Evolutionary conservation across 2,888 invertebrate species (phyloP).

Genomic region (Portevinia maculata): DNA sequence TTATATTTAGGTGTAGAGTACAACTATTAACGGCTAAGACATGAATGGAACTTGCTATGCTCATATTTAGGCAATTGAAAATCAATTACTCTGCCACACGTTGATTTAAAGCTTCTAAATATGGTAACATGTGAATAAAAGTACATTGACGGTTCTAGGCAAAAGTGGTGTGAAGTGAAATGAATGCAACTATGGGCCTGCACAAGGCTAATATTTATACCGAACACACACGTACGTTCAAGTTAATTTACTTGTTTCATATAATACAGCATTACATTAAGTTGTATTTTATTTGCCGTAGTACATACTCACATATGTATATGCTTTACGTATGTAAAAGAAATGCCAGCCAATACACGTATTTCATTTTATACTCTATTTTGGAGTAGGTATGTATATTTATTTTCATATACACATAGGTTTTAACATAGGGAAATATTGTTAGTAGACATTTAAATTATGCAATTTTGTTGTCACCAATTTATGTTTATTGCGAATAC

Average conservation of each 20-base stretch:
- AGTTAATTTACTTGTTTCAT: neutral
- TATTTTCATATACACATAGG: no score
- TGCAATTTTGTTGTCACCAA: no score
- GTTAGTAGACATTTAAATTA: no score
- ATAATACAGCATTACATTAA: no score
- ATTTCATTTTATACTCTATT: no score
- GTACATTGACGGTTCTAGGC: neutral
- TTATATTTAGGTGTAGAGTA: neutral
- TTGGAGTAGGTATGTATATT: no score
- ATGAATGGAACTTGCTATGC: conserved; percentile 15
- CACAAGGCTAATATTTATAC: neutral
- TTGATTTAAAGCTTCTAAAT: conserved; percentile 9
- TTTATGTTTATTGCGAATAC: no score
- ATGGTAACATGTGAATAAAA: neutral
- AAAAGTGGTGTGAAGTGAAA: neutral
- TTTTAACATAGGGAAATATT: no score
- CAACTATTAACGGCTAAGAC: neutral
- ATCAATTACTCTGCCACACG: conserved; percentile 2
- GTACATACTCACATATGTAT: no score
- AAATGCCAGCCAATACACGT: no score
- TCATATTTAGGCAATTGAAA: conserved; percentile 30
- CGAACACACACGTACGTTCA: neutral
- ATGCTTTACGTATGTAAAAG: no score
- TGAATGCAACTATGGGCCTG: neutral
- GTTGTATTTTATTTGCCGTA: no score